phyloP scores from a whole-genome alignment of 2,113 vertebrate species.

The Pontoporia blainvillei region DNA sequence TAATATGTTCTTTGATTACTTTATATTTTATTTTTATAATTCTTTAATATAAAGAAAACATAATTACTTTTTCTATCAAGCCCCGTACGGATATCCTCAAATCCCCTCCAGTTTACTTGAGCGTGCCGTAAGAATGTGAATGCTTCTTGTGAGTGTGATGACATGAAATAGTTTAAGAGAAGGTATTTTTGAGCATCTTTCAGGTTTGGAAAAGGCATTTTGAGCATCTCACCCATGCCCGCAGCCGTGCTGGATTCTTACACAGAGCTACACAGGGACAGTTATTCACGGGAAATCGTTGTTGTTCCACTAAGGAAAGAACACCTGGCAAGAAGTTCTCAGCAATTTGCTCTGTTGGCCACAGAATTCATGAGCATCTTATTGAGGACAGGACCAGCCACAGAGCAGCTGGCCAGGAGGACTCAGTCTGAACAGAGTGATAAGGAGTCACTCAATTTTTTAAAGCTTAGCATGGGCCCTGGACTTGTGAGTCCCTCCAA shows the following conservation, averaged over 20 bases:
- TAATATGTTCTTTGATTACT: constrained; percentile 40
- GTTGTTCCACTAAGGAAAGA: neutral
- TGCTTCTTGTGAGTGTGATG: neutral
- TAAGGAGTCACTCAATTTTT: neutral
- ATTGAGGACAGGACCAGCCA: neutral
- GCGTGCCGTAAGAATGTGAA: neutral
- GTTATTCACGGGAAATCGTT: neutral
- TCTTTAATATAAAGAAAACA: constrained; percentile 53
- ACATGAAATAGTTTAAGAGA: neutral
- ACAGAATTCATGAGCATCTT: neutral
- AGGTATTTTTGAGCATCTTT: neutral
- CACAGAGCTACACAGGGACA: neutral
- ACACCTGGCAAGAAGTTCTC: neutral
- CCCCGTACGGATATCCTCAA: neutral
- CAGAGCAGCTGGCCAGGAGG: neutral
- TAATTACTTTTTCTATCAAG: constrained; percentile 38
- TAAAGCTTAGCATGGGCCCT: neutral
- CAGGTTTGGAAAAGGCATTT: neutral
- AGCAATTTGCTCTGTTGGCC: neutral
- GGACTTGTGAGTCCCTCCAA: neutral
- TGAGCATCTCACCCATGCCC: neutral
- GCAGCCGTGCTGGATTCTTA: neutral
- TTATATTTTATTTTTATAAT: constrained; percentile 43
- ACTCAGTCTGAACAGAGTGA: neutral
- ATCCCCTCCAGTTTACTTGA: neutral